A percentile compares a stretch with the other conserved stretches of the same genome.
phyloP scores from a whole-genome alignment of 2,797 vertebrate species.

The Pogoniulus pusillus region DNA sequence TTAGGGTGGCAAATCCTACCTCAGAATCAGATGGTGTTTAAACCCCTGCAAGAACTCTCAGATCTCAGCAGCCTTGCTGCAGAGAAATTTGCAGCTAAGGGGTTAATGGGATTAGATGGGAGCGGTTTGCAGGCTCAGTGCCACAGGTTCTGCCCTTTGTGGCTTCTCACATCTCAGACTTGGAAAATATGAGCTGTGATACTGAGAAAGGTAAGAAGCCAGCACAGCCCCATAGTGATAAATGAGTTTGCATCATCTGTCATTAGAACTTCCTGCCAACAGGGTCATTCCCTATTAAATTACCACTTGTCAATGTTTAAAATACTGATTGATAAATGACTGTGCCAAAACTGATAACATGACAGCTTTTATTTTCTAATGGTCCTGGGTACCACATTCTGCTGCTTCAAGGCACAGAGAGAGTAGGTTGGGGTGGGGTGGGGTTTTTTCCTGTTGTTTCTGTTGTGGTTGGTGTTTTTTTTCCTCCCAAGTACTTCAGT shows the following conservation, averaged over 20 bases:
- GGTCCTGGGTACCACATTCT: constrained; percentile 77
- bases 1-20: not conserved
- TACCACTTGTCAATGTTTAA: constrained; percentile 97
- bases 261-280: constrained; percentile 93
- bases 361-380: constrained; percentile 83
- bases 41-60: not conserved
- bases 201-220: constrained; percentile 82
- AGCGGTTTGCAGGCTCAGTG: constrained; percentile 72
- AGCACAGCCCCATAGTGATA: constrained; percentile 84
- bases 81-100: constrained; percentile 50
- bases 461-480: not conserved
- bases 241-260: constrained; percentile 98
- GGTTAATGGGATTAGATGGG: constrained; percentile 70
- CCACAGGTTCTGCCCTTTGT: constrained; percentile 77
- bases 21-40: not conserved
- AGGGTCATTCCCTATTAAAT: constrained; percentile 98
- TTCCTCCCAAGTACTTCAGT: constrained; percentile 37
- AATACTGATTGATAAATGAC: constrained; percentile 97
- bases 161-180: constrained; percentile 79
- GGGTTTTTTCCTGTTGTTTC: too few relatives aligned
- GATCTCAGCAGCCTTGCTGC: not conserved
- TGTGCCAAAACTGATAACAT: constrained; percentile 88
- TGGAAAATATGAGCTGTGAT: constrained; percentile 79
- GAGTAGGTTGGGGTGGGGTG: not conserved
- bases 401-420: constrained; percentile 76